Evolutionary conservation across 1,140 invertebrate genomes (phyloP).

Genomic region (Drosophila biarmipes): DNA sequence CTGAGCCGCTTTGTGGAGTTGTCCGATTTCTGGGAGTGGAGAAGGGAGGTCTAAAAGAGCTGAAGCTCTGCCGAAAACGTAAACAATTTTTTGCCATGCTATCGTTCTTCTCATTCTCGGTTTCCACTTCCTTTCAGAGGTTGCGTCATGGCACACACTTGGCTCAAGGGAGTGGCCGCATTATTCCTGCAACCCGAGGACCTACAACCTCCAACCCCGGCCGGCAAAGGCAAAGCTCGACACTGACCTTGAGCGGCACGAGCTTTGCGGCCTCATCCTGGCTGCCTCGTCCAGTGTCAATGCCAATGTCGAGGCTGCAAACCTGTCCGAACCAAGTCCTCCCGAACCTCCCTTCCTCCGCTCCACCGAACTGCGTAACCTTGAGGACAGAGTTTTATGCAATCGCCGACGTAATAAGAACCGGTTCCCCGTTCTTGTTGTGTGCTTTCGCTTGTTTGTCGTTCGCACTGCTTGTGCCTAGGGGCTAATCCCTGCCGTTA

Average conservation of each 20-base stretch:
- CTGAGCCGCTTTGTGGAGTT: slow-evolving; percentile 36
- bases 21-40: slow-evolving; percentile 32
- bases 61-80: slow-evolving; percentile 50
- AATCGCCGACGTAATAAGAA: slow-evolving; percentile 66
- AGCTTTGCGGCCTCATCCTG: slow-evolving; percentile 19
- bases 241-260: slow-evolving; percentile 37
- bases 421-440: slow-evolving; percentile 47
- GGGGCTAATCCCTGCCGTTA: slow-evolving; percentile 42
- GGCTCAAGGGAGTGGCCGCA: slow-evolving; percentile 36
- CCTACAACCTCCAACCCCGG: slow-evolving; percentile 8
- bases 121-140: slow-evolving; percentile 19
- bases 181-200: slow-evolving; percentile 41
- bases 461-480: slow-evolving; percentile 35
- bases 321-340: slow-evolving; percentile 52
- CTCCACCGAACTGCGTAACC: slow-evolving; percentile 64
- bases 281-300: slow-evolving; percentile 43
- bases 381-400: slow-evolving; percentile 51
- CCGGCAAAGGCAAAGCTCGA: slow-evolving; percentile 34
- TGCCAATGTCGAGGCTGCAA: slow-evolving; percentile 69
- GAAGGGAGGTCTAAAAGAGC: slow-evolving; percentile 2
- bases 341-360: not conserved
- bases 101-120: not conserved
- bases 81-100: slow-evolving; percentile 53
- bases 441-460: slow-evolving; percentile 26
- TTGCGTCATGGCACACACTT: slow-evolving; percentile 63